Conservation (phyloP, 2,888 invertebrate species). For the Apamea sordens region DNA sequence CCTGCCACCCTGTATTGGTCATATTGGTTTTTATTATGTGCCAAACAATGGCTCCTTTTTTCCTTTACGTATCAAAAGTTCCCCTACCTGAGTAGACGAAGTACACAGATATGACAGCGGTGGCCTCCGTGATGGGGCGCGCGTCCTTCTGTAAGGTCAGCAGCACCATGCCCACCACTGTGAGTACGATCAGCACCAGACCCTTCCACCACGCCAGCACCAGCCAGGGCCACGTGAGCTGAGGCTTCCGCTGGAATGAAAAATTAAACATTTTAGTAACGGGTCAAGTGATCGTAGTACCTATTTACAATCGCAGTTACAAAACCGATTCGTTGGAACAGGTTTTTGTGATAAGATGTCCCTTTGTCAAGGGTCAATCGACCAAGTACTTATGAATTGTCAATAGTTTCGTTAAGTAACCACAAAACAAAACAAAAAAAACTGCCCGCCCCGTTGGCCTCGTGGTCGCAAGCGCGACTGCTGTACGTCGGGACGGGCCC, state of each 20-base stretch:
- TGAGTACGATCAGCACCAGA: slow-evolving; percentile 70
- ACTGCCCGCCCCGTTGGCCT: too few species aligned
- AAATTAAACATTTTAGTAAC: too few species aligned
- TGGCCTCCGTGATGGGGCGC: slow-evolving; percentile 72
- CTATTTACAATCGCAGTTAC: not conserved
- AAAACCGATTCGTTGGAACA: not conserved
- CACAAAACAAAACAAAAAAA: too few species aligned
- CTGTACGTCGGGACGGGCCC: too few species aligned
- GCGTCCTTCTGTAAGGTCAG: slow-evolving; percentile 67
- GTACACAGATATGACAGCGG: slow-evolving; percentile 78
- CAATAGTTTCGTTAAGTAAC: not conserved
- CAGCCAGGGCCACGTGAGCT: slow-evolving; percentile 79
- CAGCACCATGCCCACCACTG: slow-evolving; percentile 74
- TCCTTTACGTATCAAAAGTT: not conserved
- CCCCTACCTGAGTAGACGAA: slow-evolving; percentile 76
- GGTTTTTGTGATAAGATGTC: not conserved
- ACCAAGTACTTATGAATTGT: not conserved
- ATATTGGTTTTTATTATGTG: not conserved
- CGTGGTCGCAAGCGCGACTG: too few species aligned
- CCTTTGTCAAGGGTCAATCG: not conserved
- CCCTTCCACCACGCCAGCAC: slow-evolving; percentile 75
- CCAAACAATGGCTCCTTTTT: not conserved
- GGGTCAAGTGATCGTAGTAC: not conserved
- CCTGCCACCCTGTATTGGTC: not conserved
- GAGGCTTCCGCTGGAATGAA: slow-evolving; percentile 75